phyloP scores from a whole-genome alignment of 2,113 vertebrate genomes.

The Heloderma charlesbogerti region DNA sequence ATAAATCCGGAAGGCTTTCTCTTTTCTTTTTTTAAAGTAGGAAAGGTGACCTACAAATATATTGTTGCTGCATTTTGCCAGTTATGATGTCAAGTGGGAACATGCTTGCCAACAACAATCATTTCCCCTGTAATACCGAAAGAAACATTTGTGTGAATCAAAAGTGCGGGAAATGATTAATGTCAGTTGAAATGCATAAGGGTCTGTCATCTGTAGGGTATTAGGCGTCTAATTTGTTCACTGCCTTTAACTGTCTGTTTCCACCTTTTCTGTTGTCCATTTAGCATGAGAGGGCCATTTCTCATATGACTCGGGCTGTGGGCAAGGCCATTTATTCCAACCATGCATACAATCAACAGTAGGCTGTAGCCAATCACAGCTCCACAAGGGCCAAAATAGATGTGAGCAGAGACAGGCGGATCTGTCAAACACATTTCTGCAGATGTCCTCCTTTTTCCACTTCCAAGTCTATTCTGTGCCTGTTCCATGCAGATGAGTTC shows the following conservation, averaged over 20 bases:
- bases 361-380: background rate
- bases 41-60: slow-evolving; percentile 52
- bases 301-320: background rate
- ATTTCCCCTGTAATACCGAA: background rate
- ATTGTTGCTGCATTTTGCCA: background rate
- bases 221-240: slow-evolving; percentile 15
- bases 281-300: background rate
- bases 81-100: slow-evolving; percentile 1
- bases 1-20: slow-evolving; percentile 61
- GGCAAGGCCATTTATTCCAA: background rate
- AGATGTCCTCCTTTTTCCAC: no score
- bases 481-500: no score
- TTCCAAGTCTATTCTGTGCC: no score
- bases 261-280: slow-evolving; percentile 19
- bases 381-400: background rate
- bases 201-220: slow-evolving; percentile 49
- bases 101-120: background rate
- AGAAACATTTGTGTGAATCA: slow-evolving; percentile 1
- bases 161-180: slow-evolving; percentile 39
- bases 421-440: no score
- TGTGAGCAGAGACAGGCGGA: no score
- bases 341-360: background rate
- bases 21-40: background rate
- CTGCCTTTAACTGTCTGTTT: background rate
- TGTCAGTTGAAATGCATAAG: slow-evolving; percentile 30